Percentiles rank a stretch among this genome's conserved stretches.
Conservation (phyloP, 2,888 invertebrate species). For the Neocrepidodera transversa region DNA sequence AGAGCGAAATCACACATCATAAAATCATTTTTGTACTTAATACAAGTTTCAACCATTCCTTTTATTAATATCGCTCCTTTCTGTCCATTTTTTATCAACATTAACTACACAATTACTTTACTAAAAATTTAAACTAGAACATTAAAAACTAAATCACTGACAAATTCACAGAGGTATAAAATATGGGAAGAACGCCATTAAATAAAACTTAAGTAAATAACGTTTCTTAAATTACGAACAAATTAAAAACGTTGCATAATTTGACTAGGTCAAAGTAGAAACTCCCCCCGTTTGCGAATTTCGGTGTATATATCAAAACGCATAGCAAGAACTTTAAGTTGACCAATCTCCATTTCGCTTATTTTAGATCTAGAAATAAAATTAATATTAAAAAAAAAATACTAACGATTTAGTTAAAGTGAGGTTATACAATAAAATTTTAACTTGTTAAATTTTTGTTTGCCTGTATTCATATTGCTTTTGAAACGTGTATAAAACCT, state of each 20-base stretch:
- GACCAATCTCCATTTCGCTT: slow-evolving; percentile 28
- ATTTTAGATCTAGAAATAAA: slow-evolving; percentile 39
- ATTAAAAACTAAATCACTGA: too few species aligned
- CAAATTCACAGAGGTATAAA: too few species aligned
- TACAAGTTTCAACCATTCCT: too few species aligned
- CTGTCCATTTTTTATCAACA: too few species aligned
- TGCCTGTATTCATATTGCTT: too few species aligned
- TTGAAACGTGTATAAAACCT: too few species aligned
- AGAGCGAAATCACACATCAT: too few species aligned
- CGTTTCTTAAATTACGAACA: slow-evolving; percentile 29
- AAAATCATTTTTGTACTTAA: too few species aligned
- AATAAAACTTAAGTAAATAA: slow-evolving; percentile 28
- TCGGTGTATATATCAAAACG: slow-evolving; percentile 51
- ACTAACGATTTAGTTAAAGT: not conserved
- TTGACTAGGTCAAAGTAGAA: slow-evolving; percentile 39
- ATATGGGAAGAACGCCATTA: not conserved
- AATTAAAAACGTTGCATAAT: slow-evolving; percentile 31
- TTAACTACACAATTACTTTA: too few species aligned
- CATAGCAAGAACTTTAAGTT: slow-evolving; percentile 33
- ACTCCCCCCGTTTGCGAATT: slow-evolving; percentile 44
- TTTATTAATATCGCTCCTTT: too few species aligned
- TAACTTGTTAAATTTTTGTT: not conserved
- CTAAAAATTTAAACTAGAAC: too few species aligned
- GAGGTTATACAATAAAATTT: not conserved
- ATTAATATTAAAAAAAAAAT: slow-evolving; percentile 7